Evolutionary conservation across 2,888 invertebrate species (phyloP).

Genomic region (Leptopilina drosophilae): DNA sequence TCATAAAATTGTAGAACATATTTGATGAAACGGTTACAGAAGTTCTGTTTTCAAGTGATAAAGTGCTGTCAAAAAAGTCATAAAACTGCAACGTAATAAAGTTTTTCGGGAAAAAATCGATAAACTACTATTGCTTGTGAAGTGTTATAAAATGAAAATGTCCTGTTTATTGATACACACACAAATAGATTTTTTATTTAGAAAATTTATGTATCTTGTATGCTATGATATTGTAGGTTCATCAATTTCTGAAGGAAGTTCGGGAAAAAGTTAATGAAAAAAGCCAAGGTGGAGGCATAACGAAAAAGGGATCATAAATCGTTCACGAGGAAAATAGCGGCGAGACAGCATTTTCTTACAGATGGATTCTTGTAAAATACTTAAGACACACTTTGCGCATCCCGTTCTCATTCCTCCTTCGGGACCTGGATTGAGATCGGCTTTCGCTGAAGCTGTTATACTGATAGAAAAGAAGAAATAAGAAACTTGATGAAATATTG

Average conservation of each 20-base stretch:
- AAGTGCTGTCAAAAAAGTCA: not conserved
- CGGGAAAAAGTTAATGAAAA: constrained; percentile 40
- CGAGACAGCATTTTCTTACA: constrained; percentile 66
- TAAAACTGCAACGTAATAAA: constrained; percentile 15
- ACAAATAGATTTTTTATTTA: not conserved
- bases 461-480: constrained; percentile 68
- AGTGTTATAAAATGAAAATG: constrained; percentile 7
- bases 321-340: constrained; percentile 66
- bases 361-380: constrained; percentile 68
- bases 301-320: constrained; percentile 58
- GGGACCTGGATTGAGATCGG: constrained; percentile 53
- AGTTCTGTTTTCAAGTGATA: not conserved
- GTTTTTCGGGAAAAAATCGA: not conserved
- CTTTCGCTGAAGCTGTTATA: constrained; percentile 53
- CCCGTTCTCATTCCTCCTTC: constrained; percentile 52
- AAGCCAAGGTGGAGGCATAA: constrained; percentile 41
- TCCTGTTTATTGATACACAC: not conserved
- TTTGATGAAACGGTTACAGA: not conserved
- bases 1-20: not conserved
- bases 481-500: constrained; percentile 76
- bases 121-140: constrained; percentile 1
- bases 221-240: not conserved
- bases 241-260: not conserved
- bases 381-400: constrained; percentile 68
- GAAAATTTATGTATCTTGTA: not conserved